phyloP scores from a whole-genome alignment of 2,797 vertebrate genomes.

The Cichlasoma orientale region DNA sequence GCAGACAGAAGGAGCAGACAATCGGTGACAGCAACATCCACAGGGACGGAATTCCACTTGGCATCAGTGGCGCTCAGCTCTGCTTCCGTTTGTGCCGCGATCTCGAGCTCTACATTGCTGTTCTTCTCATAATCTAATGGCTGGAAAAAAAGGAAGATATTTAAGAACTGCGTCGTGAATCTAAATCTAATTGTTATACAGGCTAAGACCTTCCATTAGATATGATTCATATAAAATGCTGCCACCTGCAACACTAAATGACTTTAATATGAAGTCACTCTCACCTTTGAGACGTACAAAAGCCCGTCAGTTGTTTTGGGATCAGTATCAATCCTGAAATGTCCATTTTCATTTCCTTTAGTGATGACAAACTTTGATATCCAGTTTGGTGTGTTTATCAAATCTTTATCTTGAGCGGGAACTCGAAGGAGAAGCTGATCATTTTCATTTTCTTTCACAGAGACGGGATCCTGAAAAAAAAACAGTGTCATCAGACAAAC shows the following conservation, averaged over 20 bases:
- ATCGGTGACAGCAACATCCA: slow-evolving; percentile 79
- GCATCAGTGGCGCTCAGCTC: slow-evolving; percentile 66
- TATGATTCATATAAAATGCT: neutral
- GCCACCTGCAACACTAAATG: neutral
- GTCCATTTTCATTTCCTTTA: slow-evolving; percentile 85
- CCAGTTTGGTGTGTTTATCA: slow-evolving; percentile 81
- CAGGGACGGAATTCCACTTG: slow-evolving; percentile 73
- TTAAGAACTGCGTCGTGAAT: neutral
- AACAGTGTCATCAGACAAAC: fast-evolving
- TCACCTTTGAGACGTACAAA: slow-evolving; percentile 85
- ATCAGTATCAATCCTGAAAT: slow-evolving; percentile 87
- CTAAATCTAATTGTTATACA: neutral
- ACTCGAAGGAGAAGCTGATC: slow-evolving; percentile 83
- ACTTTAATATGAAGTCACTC: neutral
- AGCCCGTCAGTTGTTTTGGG: slow-evolving; percentile 86
- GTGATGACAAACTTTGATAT: slow-evolving; percentile 82
- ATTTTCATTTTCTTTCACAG: slow-evolving; percentile 83
- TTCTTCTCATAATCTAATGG: slow-evolving; percentile 83
- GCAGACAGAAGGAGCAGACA: slow-evolving; percentile 71
- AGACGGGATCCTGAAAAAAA: slow-evolving; percentile 75
- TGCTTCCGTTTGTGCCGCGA: slow-evolving; percentile 84
- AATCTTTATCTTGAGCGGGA: slow-evolving; percentile 83
- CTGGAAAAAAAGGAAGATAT: slow-evolving; percentile 60
- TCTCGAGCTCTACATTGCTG: slow-evolving; percentile 73
- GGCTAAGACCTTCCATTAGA: neutral